Evolutionary conservation across 2,797 vertebrate species (phyloP).

Genomic region (Rhodeus uyekii): DNA sequence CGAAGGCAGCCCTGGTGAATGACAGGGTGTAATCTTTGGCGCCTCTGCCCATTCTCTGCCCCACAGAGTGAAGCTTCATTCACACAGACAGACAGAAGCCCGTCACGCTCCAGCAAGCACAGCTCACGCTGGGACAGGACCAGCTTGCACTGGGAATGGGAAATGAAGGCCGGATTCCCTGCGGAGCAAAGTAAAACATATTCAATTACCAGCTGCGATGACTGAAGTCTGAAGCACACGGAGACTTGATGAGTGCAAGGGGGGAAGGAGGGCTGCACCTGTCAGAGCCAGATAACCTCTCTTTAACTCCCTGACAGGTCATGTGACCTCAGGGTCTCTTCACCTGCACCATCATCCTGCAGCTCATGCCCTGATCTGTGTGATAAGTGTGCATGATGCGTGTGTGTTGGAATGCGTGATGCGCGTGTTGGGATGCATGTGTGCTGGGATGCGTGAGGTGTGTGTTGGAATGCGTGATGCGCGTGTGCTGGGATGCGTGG

Average conservation of each 20-base stretch:
- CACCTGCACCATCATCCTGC: too few species aligned
- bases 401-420: too few species aligned
- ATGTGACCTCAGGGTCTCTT: too few species aligned
- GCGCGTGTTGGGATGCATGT: too few species aligned
- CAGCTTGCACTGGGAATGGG: slow-evolving; percentile 45
- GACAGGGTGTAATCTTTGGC: slow-evolving; percentile 34
- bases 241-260: slow-evolving; percentile 2
- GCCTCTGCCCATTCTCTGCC: slow-evolving; percentile 8
- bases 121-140: slow-evolving; percentile 36
- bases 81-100: slow-evolving; percentile 46
- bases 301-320: slow-evolving; percentile 33
- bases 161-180: slow-evolving; percentile 46
- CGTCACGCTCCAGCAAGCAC: slow-evolving; percentile 40
- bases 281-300: neutral
- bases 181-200: slow-evolving; percentile 29
- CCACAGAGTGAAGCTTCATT: slow-evolving; percentile 10
- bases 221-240: neutral
- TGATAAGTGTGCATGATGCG: too few species aligned
- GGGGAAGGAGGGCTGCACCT: slow-evolving; percentile 31
- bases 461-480: too few species aligned
- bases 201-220: slow-evolving; percentile 33
- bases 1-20: slow-evolving; percentile 1
- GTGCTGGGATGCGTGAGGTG: too few species aligned
- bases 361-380: too few species aligned
- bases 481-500: too few species aligned